These are phyloP conservation scores for Nerophis ophidion DNA, from an alignment of 2,113 vertebrate genomes.

Conservation along the genomic window DNA sequence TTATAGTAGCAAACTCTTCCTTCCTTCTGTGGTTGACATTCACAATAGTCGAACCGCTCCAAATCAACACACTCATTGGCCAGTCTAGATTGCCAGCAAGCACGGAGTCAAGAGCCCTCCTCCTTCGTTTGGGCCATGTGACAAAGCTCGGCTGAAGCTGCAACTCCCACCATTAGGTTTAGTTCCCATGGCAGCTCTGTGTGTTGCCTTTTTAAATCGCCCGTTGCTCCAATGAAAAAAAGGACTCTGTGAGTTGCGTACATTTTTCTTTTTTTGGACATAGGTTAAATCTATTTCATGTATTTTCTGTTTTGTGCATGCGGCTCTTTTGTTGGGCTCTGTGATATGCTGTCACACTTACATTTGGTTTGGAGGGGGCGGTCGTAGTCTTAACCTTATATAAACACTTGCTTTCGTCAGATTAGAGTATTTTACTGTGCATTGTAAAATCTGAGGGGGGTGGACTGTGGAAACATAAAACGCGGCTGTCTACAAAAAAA, in stretches of 20 bases:
- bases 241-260: slow-evolving; percentile 65
- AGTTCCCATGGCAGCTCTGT: slow-evolving; percentile 62
- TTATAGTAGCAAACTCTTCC: too few relatives aligned
- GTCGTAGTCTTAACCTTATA: background rate
- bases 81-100: slow-evolving; percentile 31
- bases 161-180: slow-evolving; percentile 52
- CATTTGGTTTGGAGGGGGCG: background rate
- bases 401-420: too few relatives aligned
- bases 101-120: slow-evolving; percentile 39
- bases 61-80: background rate
- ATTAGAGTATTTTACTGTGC: background rate
- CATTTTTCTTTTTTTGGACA: slow-evolving; percentile 7
- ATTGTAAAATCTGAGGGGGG: background rate
- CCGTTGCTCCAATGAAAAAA: slow-evolving; percentile 73
- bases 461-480: background rate
- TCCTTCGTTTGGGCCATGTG: slow-evolving; percentile 64
- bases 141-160: slow-evolving; percentile 63
- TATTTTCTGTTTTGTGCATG: background rate
- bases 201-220: slow-evolving; percentile 40
- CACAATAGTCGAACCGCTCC: too few relatives aligned
- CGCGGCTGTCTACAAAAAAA: background rate
- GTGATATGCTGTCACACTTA: background rate
- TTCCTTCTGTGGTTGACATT: too few relatives aligned
- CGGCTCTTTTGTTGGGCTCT: background rate
- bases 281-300: slow-evolving; percentile 1